Conservation (phyloP, 2,797 vertebrate species). For the Bradypus variegatus region DNA sequence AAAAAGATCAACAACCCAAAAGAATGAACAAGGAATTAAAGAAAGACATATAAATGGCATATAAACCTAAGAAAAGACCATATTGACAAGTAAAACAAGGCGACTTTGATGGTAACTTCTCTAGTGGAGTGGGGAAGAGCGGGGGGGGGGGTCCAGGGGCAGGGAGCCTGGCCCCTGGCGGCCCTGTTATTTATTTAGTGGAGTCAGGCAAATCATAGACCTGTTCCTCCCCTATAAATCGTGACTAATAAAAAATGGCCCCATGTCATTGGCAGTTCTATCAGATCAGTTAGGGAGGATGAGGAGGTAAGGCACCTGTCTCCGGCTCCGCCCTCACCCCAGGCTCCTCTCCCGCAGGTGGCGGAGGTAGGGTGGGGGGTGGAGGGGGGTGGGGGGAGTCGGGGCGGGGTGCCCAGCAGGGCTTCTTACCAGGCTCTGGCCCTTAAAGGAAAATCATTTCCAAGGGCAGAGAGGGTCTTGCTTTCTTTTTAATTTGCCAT, state of each 20-base stretch:
- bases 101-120: not conserved
- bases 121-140: not conserved
- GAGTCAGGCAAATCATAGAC: not conserved
- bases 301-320: not conserved
- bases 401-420: not conserved
- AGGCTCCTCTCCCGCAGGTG: not conserved
- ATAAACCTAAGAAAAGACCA: not conserved
- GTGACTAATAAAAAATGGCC: constrained; percentile 21
- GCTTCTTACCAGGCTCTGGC: not conserved
- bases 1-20: not conserved
- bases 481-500: not conserved
- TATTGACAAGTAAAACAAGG: not conserved
- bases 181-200: not conserved
- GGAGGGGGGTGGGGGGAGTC: not conserved
- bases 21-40: not conserved
- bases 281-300: not conserved
- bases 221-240: not conserved
- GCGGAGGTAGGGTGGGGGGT: not conserved
- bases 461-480: too few species aligned
- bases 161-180: not conserved
- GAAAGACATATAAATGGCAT: not conserved
- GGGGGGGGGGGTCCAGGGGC: too few species aligned
- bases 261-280: not conserved
- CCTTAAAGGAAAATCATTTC: not conserved
- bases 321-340: not conserved